Conservation (phyloP, 1,140 invertebrate species). For the Chironomus striatipennis region DNA sequence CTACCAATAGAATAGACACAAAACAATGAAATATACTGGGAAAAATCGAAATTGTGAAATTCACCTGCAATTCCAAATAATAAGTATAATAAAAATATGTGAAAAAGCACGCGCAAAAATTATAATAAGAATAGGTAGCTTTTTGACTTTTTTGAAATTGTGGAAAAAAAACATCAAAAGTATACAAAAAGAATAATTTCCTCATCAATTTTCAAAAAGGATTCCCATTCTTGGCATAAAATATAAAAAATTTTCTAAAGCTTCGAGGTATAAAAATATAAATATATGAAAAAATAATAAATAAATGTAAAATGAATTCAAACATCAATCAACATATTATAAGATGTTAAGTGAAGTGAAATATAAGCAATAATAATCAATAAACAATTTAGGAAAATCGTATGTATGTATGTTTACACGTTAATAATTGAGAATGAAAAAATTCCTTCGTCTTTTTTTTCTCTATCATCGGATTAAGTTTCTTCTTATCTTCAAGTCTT, state of each 20-base stretch:
- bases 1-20: too few relatives aligned
- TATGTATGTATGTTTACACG: not conserved
- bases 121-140: too few relatives aligned
- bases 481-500: not conserved
- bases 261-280: not conserved
- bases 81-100: too few relatives aligned
- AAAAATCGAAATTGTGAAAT: too few relatives aligned
- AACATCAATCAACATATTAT: too few relatives aligned
- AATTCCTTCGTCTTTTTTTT: not conserved
- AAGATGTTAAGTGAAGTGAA: too few relatives aligned
- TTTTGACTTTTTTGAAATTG: too few relatives aligned
- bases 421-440: not conserved
- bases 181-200: not conserved
- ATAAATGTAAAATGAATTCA: not conserved
- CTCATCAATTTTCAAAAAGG: not conserved
- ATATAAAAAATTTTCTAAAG: not conserved
- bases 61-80: too few relatives aligned
- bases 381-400: constrained; percentile 8
- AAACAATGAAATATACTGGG: too few relatives aligned
- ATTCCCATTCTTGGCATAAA: not conserved
- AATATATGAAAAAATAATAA: not conserved
- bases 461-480: not conserved
- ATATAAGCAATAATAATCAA: constrained; percentile 6
- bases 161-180: too few relatives aligned
- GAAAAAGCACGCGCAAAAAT: too few relatives aligned